A percentile compares a stretch with the other conserved stretches of the same genome.
Conservation (phyloP, 2,888 invertebrate genomes). For the Sesia apiformis region DNA sequence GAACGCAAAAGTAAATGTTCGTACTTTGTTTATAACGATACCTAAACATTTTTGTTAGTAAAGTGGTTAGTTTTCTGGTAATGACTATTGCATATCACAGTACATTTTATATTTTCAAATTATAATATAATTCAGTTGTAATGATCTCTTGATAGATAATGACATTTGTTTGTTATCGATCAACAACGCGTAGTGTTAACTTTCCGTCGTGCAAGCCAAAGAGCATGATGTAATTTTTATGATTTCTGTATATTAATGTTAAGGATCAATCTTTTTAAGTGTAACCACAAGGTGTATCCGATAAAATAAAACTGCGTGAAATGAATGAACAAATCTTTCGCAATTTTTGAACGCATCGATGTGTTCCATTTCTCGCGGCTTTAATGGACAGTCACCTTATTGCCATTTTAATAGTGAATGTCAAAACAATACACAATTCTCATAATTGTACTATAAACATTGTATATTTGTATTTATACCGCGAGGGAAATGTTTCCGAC, state of each 20-base stretch:
- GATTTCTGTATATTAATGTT: slow-evolving; percentile 61
- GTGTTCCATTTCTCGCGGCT: no score
- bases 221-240: slow-evolving; percentile 72
- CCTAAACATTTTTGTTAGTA: background rate
- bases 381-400: no score
- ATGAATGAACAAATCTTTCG: no score
- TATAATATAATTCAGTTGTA: slow-evolving; percentile 29
- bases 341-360: no score
- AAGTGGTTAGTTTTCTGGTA: slow-evolving; percentile 18
- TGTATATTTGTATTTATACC: slow-evolving; percentile 71
- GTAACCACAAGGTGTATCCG: slow-evolving; percentile 35
- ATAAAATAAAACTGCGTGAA: background rate
- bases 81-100: slow-evolving; percentile 57
- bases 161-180: slow-evolving; percentile 49
- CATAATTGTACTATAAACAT: slow-evolving; percentile 62
- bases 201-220: slow-evolving; percentile 73
- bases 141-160: slow-evolving; percentile 64
- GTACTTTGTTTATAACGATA: background rate
- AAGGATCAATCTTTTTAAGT: slow-evolving; percentile 58
- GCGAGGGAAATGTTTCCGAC: slow-evolving; percentile 51
- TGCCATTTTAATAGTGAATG: no score
- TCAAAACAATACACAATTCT: slow-evolving; percentile 25
- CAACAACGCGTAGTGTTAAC: slow-evolving; percentile 42
- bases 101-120: slow-evolving; percentile 1
- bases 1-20: background rate